A percentile compares a stretch with the other conserved stretches of the same genome.
Evolutionary conservation across 2,113 vertebrate species (phyloP).

Genomic region (Trochalopteron elliotii): DNA sequence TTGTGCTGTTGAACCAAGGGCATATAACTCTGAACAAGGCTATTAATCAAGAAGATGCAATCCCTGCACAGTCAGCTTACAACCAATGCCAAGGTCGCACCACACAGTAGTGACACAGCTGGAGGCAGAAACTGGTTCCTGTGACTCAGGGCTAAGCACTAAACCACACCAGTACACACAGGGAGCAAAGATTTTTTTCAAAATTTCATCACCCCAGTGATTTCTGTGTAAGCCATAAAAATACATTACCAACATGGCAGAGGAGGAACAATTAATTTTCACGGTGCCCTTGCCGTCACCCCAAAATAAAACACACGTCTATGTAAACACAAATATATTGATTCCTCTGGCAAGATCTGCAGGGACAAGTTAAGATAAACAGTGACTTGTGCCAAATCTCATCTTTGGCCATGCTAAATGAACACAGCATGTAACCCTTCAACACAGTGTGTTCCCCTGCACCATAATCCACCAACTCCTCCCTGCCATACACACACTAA

Average conservation of each 20-base stretch:
- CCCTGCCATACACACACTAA: background rate
- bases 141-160: constrained; percentile 2
- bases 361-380: background rate
- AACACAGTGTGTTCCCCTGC: background rate
- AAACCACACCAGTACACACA: background rate
- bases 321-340: background rate
- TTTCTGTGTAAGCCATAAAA: background rate
- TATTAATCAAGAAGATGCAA: constrained; percentile 43
- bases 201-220: background rate
- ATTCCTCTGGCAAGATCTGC: background rate
- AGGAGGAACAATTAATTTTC: background rate
- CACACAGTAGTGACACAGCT: background rate
- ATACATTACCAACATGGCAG: background rate
- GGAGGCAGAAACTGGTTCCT: background rate
- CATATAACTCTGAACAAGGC: background rate
- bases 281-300: background rate
- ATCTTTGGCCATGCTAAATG: background rate
- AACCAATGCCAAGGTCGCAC: constrained; percentile 20
- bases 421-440: background rate
- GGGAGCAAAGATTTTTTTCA: background rate
- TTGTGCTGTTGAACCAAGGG: constrained; percentile 5
- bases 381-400: background rate
- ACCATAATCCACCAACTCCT: background rate
- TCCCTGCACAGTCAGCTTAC: background rate
- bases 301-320: background rate